Base-by-base conservation (phyloP, 2,797 vertebrate species). In the Synanceia verrucosa region DNA sequence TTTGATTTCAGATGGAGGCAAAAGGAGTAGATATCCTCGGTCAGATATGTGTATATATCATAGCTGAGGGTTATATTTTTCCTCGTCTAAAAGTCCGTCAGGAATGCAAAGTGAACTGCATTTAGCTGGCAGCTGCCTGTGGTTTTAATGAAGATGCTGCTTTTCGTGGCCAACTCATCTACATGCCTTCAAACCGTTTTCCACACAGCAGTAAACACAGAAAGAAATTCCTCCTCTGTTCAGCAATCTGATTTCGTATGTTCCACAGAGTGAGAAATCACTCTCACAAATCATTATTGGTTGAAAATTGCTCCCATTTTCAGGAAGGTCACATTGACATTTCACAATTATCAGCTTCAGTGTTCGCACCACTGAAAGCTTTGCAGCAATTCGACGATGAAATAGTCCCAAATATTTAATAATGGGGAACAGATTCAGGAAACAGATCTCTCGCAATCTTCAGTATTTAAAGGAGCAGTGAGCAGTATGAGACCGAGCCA, bases 1-100 rank as follows among this genome's bases (percentile, higher is more conserved):
- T 65, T 65, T 56, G 81, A 81, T 76, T 75, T 73, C 60, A 81
- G 68, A 59, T 51, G 41, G 58, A 65, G 73, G 63, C 78, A 55
- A 81, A 70, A 66, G 31, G 21, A 64, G 46, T 55, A 66, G 41
- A 65, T 51, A 53, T 47, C 41, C 21, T 70, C 37, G 72, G 76
- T 79, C 41, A 76, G 65, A 73, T 39, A 39, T 41, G 39, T 31
- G 31, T 60, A 55, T 48, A 31, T 37, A 43, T 70, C 24, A 56
- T 6, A 44, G 60, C 52, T 64, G 36, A 18, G 11, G 70, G 48
- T 53, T 78, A 33, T 9, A 37, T 59, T 44, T 61, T 58, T 50
- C 12, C 24, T 69, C 28, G 9, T 61, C 36, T 36, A 9, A 63
- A 76, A 60, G 36, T 70, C 50, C 47, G 53, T 78, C 53, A 52